Evolutionary conservation across 2,888 invertebrate species (phyloP).

Genomic region (Dorcus parallelipipedus): DNA sequence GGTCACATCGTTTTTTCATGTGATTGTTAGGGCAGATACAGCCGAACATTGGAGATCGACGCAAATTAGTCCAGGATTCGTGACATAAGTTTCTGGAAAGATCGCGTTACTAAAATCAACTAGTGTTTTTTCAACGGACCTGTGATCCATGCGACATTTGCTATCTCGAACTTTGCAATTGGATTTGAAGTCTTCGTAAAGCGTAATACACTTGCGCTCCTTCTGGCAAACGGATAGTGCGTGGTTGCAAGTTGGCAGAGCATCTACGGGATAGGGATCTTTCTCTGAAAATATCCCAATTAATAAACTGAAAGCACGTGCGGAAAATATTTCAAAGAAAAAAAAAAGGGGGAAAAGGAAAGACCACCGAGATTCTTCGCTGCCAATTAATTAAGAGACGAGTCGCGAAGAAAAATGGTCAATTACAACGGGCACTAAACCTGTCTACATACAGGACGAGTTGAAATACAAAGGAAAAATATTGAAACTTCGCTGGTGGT

Average conservation of each 20-base stretch:
- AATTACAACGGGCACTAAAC: slow-evolving; percentile 53
- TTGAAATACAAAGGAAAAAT: slow-evolving; percentile 32
- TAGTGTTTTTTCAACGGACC: slow-evolving; percentile 52
- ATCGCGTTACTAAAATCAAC: slow-evolving; percentile 2
- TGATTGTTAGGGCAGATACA: slow-evolving; percentile 90
- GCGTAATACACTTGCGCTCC: slow-evolving; percentile 74
- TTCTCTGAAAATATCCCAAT: slow-evolving; percentile 62
- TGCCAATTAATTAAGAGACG: too few species aligned
- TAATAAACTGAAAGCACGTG: not conserved
- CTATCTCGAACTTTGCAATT: slow-evolving; percentile 84
- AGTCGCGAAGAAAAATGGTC: slow-evolving; percentile 36
- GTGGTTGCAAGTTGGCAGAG: slow-evolving; percentile 86
- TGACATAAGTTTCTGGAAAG: slow-evolving; percentile 75
- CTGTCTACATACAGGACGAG: slow-evolving; percentile 48
- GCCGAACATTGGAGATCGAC: slow-evolving; percentile 86
- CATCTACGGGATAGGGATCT: slow-evolving; percentile 86
- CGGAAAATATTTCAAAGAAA: not conserved
- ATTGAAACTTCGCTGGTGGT: slow-evolving; percentile 24
- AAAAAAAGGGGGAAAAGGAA: not conserved
- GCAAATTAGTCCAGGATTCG: slow-evolving; percentile 82
- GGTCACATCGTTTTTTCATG: slow-evolving; percentile 87
- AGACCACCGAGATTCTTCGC: too few species aligned
- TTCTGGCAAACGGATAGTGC: slow-evolving; percentile 82
- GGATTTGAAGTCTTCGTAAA: slow-evolving; percentile 82
- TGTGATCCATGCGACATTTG: slow-evolving; percentile 86